A percentile compares a stretch with the other conserved stretches of the same genome.
phyloP scores from a whole-genome alignment of 2,113 vertebrate species.

The Halichoerus grypus region DNA sequence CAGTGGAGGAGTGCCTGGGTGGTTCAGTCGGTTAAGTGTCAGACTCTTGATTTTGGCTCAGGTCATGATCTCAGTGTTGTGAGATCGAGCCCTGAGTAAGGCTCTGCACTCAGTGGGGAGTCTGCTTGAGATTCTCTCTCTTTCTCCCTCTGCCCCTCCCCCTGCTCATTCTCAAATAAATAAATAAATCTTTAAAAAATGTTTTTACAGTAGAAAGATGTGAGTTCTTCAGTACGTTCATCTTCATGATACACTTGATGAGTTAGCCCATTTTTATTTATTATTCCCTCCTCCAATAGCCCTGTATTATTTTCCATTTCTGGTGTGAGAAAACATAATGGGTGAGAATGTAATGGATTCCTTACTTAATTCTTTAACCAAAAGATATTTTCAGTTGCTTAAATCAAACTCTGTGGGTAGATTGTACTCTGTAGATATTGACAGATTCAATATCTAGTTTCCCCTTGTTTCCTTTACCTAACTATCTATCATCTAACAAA shows the following conservation, averaged over 20 bases:
- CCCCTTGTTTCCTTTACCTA: background rate
- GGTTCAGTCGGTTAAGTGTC: background rate
- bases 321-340: background rate
- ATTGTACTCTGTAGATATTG: background rate
- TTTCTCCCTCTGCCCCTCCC: background rate
- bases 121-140: background rate
- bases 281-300: background rate
- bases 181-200: background rate
- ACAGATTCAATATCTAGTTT: background rate
- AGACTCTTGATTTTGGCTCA: background rate
- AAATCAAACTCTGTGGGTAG: background rate
- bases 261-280: background rate
- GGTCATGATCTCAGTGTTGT: background rate
- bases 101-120: background rate
- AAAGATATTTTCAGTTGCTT: background rate
- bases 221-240: background rate
- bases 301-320: background rate
- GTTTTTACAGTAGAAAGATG: background rate
- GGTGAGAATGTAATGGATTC: background rate
- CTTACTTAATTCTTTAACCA: background rate
- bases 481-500: background rate
- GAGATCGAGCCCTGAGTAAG: background rate
- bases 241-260: background rate
- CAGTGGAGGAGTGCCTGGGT: background rate
- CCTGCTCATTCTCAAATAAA: background rate